Evolutionary conservation across 2,113 vertebrate species (phyloP), one percentile per base, ranked within the genome.

Genomic region (Anguilla japonica): DNA sequence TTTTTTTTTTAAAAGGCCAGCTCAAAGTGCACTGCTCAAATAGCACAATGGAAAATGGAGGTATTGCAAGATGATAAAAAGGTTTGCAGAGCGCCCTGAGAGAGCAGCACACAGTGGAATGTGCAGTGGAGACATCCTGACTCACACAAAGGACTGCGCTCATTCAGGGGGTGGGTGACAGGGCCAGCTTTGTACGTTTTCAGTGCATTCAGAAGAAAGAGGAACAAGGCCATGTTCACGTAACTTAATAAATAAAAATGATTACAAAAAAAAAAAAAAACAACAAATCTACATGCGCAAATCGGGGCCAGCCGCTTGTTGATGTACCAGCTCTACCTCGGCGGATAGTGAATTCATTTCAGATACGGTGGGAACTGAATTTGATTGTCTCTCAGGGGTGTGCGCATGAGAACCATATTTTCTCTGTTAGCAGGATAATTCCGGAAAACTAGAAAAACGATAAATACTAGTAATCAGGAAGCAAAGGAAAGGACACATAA

Each of bases 251-350:
- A 87, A 83, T 78, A 53, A 81, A 79, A 82, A 83, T 56, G 63
- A 86, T 41, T 16, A 81, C 26, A 34, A 81, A 53, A 81, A 81
- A 41, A 1, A 81, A 5, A 34, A 81, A 53, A 81, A 81, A 41
- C 39, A 41, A 81, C 39, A 82, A 86, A 86, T 86, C 57, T 81
- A 87, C 53, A 39, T 56, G 83, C 34, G 41, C 43, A 39, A 83
- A 87, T 78, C 40, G 81, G 56, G n/a, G 34, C 40, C 20, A 50
- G 41, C 40, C 41, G n/a, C 26, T 78, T 40, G 41, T 18, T 13
- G 43, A 83, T 83, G 43, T 41, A 46, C 34, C 56, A 56, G 41
- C 63, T 53, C 56, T 40, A 53, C 34, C 63, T 83, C 39, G 41
- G 2, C 0, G 29, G 11, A 56, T 7, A 34, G 40, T 15, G 22